A percentile compares a stretch with the other conserved stretches of the same genome.
phyloP scores from a whole-genome alignment of 2,888 invertebrate genomes.

The Lycia hirtaria region DNA sequence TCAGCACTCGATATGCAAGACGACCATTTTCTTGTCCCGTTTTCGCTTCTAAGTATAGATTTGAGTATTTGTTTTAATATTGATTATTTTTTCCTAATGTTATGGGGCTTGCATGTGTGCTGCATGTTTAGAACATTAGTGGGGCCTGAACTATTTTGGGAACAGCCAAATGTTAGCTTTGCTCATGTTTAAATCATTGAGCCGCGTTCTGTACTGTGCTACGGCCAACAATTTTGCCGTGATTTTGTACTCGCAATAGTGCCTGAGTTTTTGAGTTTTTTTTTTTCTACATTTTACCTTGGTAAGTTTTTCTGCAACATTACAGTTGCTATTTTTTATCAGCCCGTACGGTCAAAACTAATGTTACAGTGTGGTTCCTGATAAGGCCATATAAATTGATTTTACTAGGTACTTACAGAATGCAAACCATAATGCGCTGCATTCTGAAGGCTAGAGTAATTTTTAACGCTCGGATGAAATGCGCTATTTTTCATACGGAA shows the following conservation, averaged over 20 bases:
- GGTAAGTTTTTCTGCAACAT: constrained; percentile 32
- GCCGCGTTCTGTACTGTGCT: constrained; percentile 49
- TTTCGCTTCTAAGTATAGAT: constrained; percentile 45
- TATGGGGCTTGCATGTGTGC: constrained; percentile 65
- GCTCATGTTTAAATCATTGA: constrained; percentile 65
- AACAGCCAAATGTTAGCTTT: constrained; percentile 76
- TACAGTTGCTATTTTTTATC: constrained; percentile 53
- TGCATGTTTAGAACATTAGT: constrained; percentile 80
- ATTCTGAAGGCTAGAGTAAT: neutral
- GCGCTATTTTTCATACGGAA: neutral
- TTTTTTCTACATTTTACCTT: neutral
- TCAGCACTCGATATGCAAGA: constrained; percentile 64
- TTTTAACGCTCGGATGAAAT: neutral
- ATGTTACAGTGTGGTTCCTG: constrained; percentile 54
- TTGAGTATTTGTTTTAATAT: constrained; percentile 69
- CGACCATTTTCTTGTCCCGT: constrained; percentile 65
- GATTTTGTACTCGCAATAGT: constrained; percentile 31
- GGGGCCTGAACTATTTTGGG: constrained; percentile 84
- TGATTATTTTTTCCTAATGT: constrained; percentile 68
- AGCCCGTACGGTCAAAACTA: constrained; percentile 56
- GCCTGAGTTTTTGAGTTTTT: constrained; percentile 27
- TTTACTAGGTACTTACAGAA: constrained; percentile 5
- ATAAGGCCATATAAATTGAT: constrained; percentile 50
- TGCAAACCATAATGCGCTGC: neutral
- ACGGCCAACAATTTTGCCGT: constrained; percentile 38